Evolutionary conservation across 2,113 vertebrate species (phyloP).

Genomic region (Toxotes jaculatrix): DNA sequence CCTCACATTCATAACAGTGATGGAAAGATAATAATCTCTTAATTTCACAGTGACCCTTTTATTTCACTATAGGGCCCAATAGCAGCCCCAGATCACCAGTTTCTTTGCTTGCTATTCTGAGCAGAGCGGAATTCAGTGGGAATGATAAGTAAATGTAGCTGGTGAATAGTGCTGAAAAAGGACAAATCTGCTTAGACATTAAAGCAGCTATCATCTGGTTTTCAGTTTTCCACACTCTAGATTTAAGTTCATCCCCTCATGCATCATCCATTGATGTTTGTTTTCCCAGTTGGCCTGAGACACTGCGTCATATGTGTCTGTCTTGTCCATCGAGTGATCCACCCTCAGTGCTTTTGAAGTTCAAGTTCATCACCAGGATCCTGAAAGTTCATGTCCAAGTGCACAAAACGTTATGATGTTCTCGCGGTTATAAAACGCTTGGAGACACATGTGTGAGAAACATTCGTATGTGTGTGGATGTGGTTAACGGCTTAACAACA

Average conservation of each 20-base stretch:
- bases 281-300: conserved; percentile 67
- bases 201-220: conserved; percentile 56
- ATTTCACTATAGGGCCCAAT: background rate
- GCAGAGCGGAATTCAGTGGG: background rate
- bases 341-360: conserved; percentile 58
- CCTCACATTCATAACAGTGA: background rate
- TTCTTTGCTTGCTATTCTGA: background rate
- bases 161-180: conserved; percentile 20
- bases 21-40: background rate
- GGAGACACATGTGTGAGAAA: conserved; percentile 19
- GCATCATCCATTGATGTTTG: conserved; percentile 62
- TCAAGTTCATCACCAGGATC: conserved; percentile 61
- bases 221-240: conserved; percentile 43
- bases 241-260: conserved; percentile 42
- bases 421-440: conserved; percentile 40
- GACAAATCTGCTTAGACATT: conserved; percentile 48
- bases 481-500: background rate
- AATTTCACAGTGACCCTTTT: background rate
- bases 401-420: conserved; percentile 34
- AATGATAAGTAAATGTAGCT: conserved; percentile 27
- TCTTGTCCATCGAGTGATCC: conserved; percentile 52
- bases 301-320: conserved; percentile 49
- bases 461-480: conserved; percentile 28
- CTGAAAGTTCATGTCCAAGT: conserved; percentile 62
- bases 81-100: too few species aligned